Conservation (phyloP, 2,113 vertebrate genomes). For the Aplodontia rufa region DNA sequence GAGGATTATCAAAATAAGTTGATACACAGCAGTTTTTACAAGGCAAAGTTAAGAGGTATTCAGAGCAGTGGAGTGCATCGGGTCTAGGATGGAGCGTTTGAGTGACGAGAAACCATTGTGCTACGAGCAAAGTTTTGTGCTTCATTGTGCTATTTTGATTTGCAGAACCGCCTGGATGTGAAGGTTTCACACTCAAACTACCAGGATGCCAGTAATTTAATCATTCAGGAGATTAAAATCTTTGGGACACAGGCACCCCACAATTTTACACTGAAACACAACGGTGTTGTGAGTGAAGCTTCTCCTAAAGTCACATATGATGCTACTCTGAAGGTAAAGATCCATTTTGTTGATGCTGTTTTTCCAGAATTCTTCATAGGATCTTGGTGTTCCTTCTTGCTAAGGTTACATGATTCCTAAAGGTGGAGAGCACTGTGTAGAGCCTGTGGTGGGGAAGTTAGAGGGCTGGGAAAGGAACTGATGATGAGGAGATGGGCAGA, state of each 20-base stretch:
- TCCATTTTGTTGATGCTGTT: no score
- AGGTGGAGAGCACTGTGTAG: not conserved
- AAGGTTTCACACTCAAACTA: conserved; percentile 80
- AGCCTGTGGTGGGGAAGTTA: not conserved
- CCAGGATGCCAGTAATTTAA: conserved; percentile 87
- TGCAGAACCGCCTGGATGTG: conserved; percentile 86
- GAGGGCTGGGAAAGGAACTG: not conserved
- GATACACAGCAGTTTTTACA: not conserved
- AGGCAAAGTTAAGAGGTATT: not conserved
- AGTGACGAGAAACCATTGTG: not conserved
- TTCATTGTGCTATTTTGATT: no score
- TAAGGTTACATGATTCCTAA: not conserved
- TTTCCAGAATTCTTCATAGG: no score
- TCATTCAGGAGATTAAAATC: conserved; percentile 90
- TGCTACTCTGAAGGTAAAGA: no score
- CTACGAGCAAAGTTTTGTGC: not conserved
- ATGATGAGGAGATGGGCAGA: no score
- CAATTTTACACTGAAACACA: no score
- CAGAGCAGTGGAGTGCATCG: not conserved
- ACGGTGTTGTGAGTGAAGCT: no score
- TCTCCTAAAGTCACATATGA: no score
- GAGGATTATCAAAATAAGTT: not conserved
- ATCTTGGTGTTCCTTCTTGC: no score
- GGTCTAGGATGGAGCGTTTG: not conserved
- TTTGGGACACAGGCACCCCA: no score